Evolutionary conservation across 1,140 invertebrate species (phyloP).

Genomic region (Globodera rostochiensis): DNA sequence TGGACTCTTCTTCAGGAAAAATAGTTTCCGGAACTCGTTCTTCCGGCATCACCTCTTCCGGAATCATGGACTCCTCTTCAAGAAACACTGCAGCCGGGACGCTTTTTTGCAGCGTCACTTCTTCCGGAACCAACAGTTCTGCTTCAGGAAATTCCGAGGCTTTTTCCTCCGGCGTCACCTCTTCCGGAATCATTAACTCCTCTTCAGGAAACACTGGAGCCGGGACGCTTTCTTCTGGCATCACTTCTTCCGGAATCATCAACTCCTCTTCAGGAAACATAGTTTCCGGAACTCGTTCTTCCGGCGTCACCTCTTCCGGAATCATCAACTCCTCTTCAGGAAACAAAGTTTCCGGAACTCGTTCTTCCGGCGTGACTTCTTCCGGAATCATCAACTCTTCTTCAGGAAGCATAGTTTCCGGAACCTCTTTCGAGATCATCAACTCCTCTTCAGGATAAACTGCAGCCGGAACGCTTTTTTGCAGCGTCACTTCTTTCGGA

Average conservation of each 20-base stretch:
- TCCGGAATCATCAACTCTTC: too few species aligned
- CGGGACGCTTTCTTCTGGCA: not conserved
- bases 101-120: not conserved
- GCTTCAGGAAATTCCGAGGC: too few species aligned
- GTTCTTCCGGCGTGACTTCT: too few species aligned
- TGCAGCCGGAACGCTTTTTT: not conserved
- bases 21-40: not conserved
- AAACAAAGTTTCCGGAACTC: too few species aligned
- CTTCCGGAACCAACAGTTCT: not conserved
- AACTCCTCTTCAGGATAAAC: not conserved
- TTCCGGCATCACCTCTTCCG: not conserved
- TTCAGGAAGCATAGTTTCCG: too few species aligned
- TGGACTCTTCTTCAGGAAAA: too few species aligned
- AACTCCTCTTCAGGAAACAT: too few species aligned
- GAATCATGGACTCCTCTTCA: not conserved
- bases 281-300: not conserved
- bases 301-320: not conserved
- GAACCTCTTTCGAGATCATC: not conserved
- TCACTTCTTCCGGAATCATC: not conserved
- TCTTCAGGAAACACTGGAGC: not conserved
- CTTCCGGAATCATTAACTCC: not conserved
- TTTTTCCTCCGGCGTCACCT: not conserved
- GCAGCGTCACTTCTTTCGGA: not conserved
- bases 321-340: too few species aligned
- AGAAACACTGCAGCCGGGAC: not conserved